phyloP scores from a whole-genome alignment of 2,113 vertebrate genomes.

The Pseudopipra pipra region DNA sequence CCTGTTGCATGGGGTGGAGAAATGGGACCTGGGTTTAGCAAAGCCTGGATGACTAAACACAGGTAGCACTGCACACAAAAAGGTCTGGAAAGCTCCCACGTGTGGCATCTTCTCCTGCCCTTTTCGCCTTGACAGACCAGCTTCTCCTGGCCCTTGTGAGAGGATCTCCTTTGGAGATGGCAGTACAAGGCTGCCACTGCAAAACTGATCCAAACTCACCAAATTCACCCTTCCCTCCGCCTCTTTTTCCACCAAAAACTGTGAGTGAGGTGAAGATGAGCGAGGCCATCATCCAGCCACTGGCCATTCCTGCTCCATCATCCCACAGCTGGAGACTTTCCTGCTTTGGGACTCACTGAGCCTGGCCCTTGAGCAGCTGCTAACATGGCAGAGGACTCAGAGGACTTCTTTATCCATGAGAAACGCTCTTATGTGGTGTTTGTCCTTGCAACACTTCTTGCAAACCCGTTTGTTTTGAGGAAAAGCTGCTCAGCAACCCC shows the following conservation, averaged over 20 bases:
- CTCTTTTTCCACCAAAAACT: not conserved
- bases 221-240: not conserved
- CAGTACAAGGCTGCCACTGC: not conserved
- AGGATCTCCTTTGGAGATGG: not conserved
- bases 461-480: not conserved
- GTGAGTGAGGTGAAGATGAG: not conserved
- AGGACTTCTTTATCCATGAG: not conserved
- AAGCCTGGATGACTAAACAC: not conserved
- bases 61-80: not conserved
- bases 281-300: not conserved
- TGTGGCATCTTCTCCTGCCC: not conserved
- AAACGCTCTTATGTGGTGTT: not conserved
- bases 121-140: too few species aligned
- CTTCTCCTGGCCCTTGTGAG: not conserved
- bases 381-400: not conserved
- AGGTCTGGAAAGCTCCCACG: not conserved
- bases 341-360: not conserved
- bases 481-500: not conserved
- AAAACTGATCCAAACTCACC: not conserved
- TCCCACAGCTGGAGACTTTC: not conserved
- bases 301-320: not conserved
- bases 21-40: not conserved
- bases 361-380: not conserved
- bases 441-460: not conserved
- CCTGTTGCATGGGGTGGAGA: not conserved